These are phyloP conservation scores for Acrobasis suavella DNA, from an alignment of 2,888 invertebrate species.

Conservation along the genomic window DNA sequence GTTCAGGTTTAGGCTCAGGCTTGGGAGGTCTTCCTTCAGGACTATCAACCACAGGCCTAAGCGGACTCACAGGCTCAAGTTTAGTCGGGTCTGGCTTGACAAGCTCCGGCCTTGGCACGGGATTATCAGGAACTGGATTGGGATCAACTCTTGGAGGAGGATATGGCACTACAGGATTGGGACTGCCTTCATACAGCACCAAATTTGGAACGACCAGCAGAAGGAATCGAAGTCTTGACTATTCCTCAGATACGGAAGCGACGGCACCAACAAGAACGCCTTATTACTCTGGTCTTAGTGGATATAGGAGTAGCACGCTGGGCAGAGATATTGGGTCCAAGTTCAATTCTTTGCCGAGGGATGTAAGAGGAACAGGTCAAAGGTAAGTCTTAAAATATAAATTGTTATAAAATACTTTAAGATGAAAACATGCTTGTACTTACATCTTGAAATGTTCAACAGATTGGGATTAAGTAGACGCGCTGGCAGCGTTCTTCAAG, in stretches of 20 bases:
- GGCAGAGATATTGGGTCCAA: conserved; percentile 85
- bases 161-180: conserved; percentile 71
- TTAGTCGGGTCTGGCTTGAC: conserved; percentile 67
- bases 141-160: conserved; percentile 65
- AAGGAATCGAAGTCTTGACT: conserved; percentile 92
- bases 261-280: conserved; percentile 89
- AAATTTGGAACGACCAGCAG: conserved; percentile 86
- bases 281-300: conserved; percentile 86
- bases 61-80: conserved; percentile 72
- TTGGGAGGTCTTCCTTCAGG: conserved; percentile 65
- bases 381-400: conserved; percentile 61
- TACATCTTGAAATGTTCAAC: conserved; percentile 22
- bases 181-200: conserved; percentile 69
- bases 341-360: conserved; percentile 88
- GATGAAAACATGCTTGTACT: background rate
- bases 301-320: conserved; percentile 75
- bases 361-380: conserved; percentile 83
- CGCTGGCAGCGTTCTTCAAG: conserved; percentile 73
- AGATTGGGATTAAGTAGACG: conserved; percentile 71
- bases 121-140: conserved; percentile 63
- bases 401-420: too few relatives aligned
- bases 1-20: conserved; percentile 41
- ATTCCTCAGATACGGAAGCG: conserved; percentile 98
- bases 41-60: conserved; percentile 72
- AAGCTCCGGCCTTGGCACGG: conserved; percentile 66